Evolutionary conservation across 1,140 invertebrate species (phyloP), one percentile per base, ranked within the genome.

Genomic region (Bombus confusus): DNA sequence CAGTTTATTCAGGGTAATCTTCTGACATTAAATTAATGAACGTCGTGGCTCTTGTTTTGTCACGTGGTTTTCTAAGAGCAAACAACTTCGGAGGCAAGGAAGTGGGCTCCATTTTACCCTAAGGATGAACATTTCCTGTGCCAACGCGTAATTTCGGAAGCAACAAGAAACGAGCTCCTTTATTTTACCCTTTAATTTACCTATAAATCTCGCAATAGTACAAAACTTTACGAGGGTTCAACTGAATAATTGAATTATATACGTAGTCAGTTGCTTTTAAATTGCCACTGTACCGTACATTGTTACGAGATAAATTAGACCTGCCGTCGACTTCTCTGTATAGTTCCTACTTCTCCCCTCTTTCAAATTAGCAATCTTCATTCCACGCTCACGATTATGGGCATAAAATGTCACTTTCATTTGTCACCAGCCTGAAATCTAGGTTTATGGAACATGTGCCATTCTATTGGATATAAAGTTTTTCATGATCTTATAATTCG

Each of bases 1-100:
- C 85, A 84, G 78, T 78, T 88, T 83, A 81, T 82, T 85, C 78
- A 37, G 34, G 84, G 57, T 77, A 81, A 88, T 72, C 76, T 62
- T 25, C 28, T 31, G 68, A 22, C 66, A 59, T 66, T 75, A 71
- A 90, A 90, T 90, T 89, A 90, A 90, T 85, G 81, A 77, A 71
- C 77, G 73, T 37, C 64, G 68, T 28, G 79, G 59, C 31, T 72
- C 66, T 79, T 80, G 75, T 87, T 72, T 82, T 82, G 84, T 83
- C 85, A 83, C 80, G 72, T 76, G 85, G 71, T 68, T 86, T 66
- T 31, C 80, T 18, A 59, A 86, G 72, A 47, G 72, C 41, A 13
- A 68, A 82, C 37, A n/a, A 52, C 18, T 52, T 52, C 47, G 18
- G 1, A 52, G 18, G 47, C 47, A 52, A 52, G 47, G 47, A 22